Evolutionary conservation across 2,113 vertebrate species (phyloP).

Genomic region (Gracilinanus agilis): DNA sequence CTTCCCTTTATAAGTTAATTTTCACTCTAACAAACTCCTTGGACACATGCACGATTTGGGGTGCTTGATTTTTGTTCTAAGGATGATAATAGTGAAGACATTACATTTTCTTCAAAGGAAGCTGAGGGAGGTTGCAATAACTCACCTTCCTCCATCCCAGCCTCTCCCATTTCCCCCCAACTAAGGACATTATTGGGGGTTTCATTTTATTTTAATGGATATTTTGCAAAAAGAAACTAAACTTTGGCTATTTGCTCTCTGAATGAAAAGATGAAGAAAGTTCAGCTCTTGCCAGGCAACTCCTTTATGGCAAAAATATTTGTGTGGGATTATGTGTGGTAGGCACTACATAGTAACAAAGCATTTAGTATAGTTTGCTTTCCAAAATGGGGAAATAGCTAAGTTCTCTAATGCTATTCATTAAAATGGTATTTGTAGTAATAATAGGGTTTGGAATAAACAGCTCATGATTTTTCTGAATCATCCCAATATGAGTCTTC

Average conservation of each 20-base stretch:
- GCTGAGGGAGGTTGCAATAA: not conserved
- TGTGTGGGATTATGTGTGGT: not conserved
- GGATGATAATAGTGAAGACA: not conserved
- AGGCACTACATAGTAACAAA: conserved; percentile 22
- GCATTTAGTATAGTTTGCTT: not conserved
- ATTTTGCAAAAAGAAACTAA: not conserved
- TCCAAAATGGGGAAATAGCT: not conserved
- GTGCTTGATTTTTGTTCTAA: not conserved
- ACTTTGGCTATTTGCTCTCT: not conserved
- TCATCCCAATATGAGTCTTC: not conserved
- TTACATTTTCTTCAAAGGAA: not conserved
- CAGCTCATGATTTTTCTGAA: not conserved
- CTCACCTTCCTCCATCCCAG: not conserved
- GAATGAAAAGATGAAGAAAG: not conserved
- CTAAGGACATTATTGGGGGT: too few species aligned
- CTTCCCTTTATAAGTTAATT: not conserved
- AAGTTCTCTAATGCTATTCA: conserved; percentile 5
- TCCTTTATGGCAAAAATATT: conserved; percentile 11
- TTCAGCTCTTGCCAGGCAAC: conserved; percentile 16
- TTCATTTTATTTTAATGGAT: too few species aligned
- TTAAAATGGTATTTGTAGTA: not conserved
- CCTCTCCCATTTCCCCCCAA: not conserved
- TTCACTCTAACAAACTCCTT: not conserved
- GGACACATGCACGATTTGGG: not conserved
- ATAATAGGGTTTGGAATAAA: not conserved